phyloP scores from a whole-genome alignment of 2,888 invertebrate species.

The Oasisia sp. region DNA sequence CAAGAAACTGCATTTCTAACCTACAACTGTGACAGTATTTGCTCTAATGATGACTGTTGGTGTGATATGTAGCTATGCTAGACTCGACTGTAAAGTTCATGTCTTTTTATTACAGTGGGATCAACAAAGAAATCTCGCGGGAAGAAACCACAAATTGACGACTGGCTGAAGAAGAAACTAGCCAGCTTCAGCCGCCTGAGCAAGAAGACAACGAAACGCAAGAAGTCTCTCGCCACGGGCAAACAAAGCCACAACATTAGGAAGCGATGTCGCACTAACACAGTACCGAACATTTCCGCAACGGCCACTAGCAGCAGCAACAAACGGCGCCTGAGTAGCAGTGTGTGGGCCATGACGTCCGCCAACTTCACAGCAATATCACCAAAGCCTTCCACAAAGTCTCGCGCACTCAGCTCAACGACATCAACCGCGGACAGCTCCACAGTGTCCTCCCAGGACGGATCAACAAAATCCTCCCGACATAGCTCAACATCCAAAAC shows the following conservation, averaged over 20 bases:
- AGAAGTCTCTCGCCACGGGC: not conserved
- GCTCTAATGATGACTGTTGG: not conserved
- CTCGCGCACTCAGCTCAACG: not conserved
- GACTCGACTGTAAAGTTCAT: not conserved
- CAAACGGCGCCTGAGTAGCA: not conserved
- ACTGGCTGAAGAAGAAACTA: not conserved
- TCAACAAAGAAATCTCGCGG: not conserved
- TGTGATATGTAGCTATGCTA: not conserved
- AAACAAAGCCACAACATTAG: not conserved
- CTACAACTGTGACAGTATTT: no score
- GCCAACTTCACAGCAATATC: not conserved
- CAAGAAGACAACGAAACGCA: not conserved
- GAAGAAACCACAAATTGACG: conserved; percentile 2
- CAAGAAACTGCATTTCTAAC: no score
- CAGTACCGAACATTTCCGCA: not conserved
- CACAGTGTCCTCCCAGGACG: no score
- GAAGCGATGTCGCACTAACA: not conserved
- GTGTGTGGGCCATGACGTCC: not conserved
- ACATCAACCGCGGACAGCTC: not conserved
- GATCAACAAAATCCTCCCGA: not conserved
- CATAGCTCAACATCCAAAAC: not conserved
- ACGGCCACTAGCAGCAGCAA: not conserved
- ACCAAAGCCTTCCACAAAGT: not conserved
- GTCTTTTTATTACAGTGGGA: not conserved
- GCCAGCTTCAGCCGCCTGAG: not conserved